phyloP scores from a whole-genome alignment of 53 echinoderm and acorn worm species.

The Temnopleurus reevesii region DNA sequence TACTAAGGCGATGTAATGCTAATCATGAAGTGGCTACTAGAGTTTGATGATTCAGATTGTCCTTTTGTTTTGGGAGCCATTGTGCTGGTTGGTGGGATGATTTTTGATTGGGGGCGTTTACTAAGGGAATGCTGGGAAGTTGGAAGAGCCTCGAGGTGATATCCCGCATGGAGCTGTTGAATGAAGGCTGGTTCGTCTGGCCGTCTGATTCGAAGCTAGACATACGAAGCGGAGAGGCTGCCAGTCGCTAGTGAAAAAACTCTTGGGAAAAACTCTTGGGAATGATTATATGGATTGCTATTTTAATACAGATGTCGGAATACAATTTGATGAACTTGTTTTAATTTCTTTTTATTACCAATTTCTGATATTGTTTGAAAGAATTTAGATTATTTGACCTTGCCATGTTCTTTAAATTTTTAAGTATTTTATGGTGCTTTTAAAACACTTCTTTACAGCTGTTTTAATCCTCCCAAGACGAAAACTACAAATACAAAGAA shows the following conservation, averaged over 20 bases:
- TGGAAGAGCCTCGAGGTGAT: not conserved
- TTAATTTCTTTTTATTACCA: conserved; percentile 25
- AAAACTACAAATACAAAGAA: not conserved
- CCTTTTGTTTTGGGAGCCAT: not conserved
- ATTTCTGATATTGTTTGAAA: not conserved
- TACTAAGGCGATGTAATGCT: not conserved
- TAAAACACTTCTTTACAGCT: conserved; percentile 15
- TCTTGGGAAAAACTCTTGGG: not conserved
- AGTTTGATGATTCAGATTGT: no score
- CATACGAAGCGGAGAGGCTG: not conserved
- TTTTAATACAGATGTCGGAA: conserved; percentile 17
- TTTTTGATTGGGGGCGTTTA: not conserved
- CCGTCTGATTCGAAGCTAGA: conserved; percentile 22
- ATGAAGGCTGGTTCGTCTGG: conserved; percentile 21
- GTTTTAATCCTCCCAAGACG: conserved; percentile 24
- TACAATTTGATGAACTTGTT: not conserved
- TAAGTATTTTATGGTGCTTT: conserved; percentile 55
- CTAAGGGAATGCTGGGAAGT: not conserved
- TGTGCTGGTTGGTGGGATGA: not conserved
- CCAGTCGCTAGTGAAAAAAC: not conserved
- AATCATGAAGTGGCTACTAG: not conserved
- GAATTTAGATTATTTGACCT: conserved; percentile 30
- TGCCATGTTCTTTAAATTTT: conserved; percentile 40
- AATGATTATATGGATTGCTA: not conserved
- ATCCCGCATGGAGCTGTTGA: conserved; percentile 21